phyloP scores from a whole-genome alignment of 2,113 vertebrate species.

The Mesitornis unicolor region DNA sequence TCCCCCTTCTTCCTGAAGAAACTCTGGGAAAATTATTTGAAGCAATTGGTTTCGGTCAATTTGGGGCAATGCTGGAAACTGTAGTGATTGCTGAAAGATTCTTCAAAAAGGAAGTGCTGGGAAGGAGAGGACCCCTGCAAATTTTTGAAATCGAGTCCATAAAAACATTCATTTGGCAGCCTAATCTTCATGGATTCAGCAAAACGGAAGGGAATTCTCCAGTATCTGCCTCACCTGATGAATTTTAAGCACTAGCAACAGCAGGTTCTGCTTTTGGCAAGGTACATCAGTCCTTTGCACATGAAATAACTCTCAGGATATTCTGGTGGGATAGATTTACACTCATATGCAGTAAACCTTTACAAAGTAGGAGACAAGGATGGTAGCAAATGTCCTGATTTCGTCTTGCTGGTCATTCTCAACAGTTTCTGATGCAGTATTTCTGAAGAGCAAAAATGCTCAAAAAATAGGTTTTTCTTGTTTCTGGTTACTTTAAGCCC shows the following conservation, averaged over 20 bases:
- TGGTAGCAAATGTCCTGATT: not conserved
- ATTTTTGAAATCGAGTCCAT: not conserved
- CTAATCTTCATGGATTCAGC: not conserved
- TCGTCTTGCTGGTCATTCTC: not conserved
- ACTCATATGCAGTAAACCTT: not conserved
- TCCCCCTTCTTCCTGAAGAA: slow-evolving; percentile 9
- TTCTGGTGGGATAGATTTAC: not conserved
- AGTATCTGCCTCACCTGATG: not conserved
- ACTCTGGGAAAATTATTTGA: slow-evolving; percentile 1
- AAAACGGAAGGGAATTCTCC: not conserved
- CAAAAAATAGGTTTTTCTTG: not conserved
- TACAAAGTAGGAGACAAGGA: not conserved
- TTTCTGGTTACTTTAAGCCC: not conserved
- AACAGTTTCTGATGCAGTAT: not conserved
- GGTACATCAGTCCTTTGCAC: not conserved
- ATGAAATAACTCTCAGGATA: not conserved
- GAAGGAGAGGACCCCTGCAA: not conserved
- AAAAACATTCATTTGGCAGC: slow-evolving; percentile 17
- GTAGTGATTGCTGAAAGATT: not conserved
- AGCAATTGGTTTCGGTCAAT: not conserved
- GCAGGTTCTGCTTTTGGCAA: not conserved
- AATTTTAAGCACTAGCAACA: not conserved
- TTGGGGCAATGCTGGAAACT: not conserved
- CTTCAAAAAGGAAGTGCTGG: slow-evolving; percentile 31
- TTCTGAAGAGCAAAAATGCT: not conserved